Conservation (phyloP, 2,888 invertebrate genomes). For the Agrochola circellaris region DNA sequence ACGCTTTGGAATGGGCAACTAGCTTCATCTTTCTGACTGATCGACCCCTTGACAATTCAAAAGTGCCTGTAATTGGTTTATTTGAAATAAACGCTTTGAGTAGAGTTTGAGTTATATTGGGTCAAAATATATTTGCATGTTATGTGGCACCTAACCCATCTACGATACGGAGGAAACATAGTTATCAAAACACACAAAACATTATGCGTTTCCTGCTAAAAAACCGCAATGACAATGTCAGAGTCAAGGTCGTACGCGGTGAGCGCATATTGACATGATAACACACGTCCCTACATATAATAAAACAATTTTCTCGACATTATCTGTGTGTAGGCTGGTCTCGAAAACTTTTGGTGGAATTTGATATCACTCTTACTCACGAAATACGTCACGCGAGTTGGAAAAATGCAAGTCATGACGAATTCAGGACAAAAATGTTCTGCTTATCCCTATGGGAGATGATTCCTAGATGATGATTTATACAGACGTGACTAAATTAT, state of each 20-base stretch:
- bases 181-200: conserved; percentile 3
- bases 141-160: background rate
- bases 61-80: no score
- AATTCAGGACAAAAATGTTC: background rate
- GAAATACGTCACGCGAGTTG: conserved; percentile 1
- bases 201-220: conserved; percentile 1
- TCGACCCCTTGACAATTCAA: no score
- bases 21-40: no score
- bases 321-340: conserved; percentile 26
- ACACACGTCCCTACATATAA: conserved; percentile 6
- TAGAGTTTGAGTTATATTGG: background rate
- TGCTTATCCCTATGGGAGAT: background rate
- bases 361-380: conserved; percentile 16
- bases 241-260: conserved; percentile 19
- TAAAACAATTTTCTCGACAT: conserved; percentile 27
- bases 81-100: no score
- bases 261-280: conserved; percentile 9
- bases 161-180: background rate
- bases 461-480: background rate
- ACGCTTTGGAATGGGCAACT: no score
- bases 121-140: background rate
- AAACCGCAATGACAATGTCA: conserved; percentile 12
- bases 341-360: conserved; percentile 1
- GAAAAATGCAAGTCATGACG: conserved; percentile 19
- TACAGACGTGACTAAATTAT: conserved; percentile 8